Evolutionary conservation across 2,113 vertebrate genomes (phyloP).

Genomic region (Chrysemys picta): DNA sequence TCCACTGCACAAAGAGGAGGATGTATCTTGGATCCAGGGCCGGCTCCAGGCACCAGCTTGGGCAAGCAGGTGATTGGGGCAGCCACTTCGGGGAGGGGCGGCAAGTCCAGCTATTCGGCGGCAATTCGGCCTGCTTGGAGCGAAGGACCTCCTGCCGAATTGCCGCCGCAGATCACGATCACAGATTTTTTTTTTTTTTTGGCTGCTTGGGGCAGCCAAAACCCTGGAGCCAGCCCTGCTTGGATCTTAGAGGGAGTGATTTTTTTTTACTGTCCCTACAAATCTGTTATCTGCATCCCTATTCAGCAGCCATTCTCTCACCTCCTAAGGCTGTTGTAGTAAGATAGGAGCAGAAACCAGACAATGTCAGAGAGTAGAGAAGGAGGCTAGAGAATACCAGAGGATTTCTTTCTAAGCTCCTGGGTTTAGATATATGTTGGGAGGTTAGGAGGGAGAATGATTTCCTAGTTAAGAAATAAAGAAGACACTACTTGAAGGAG

Average conservation of each 20-base stretch:
- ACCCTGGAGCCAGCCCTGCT: too few species aligned
- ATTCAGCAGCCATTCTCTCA: background rate
- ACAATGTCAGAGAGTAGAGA: background rate
- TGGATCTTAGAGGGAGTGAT: background rate
- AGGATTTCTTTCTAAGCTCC: background rate
- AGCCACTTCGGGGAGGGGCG: too few species aligned
- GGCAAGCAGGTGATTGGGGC: too few species aligned
- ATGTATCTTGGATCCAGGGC: background rate
- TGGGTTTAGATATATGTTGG: background rate
- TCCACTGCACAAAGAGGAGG: background rate
- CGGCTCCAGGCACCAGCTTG: too few species aligned
- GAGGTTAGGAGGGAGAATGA: fast-evolving
- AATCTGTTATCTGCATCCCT: background rate
- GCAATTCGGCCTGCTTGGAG: too few species aligned
- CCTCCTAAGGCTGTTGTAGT: fast-evolving
- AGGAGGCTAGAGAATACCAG: background rate
- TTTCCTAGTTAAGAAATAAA: background rate
- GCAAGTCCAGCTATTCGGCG: too few species aligned
- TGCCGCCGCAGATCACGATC: too few species aligned
- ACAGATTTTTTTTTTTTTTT: too few species aligned
- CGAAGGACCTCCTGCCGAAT: too few species aligned
- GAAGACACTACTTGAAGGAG: background rate
- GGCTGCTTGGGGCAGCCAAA: too few species aligned
- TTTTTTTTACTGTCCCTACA: background rate
- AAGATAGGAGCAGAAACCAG: background rate